These are phyloP conservation scores for Coregonus clupeaformis DNA, from an alignment of 2,113 vertebrate species.

Conservation along the genomic window DNA sequence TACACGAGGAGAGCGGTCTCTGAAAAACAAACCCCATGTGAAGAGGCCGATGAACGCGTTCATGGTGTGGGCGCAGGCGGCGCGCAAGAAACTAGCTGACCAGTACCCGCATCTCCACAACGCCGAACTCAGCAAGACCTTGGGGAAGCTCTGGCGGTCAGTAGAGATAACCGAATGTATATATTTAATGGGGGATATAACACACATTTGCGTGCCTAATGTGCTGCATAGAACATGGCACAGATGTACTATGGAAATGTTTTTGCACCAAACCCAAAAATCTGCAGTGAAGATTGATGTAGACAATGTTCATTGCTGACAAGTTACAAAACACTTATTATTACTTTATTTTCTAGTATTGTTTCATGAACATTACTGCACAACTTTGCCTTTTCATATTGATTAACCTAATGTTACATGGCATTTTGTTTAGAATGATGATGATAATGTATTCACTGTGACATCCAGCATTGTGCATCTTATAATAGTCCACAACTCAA, in stretches of 20 bases:
- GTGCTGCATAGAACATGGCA: neutral
- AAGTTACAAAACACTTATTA: neutral
- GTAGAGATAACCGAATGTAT: slow-evolving; percentile 25
- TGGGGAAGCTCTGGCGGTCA: slow-evolving; percentile 91
- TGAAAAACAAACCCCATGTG: slow-evolving; percentile 83
- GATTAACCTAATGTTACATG: neutral
- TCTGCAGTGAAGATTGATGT: too few species aligned
- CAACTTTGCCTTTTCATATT: neutral
- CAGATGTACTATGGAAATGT: too few species aligned
- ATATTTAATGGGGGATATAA: neutral
- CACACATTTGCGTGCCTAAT: neutral
- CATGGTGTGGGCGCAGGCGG: slow-evolving; percentile 84
- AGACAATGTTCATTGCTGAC: neutral
- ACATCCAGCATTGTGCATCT: neutral
- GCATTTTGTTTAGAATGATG: neutral
- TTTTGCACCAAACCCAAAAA: too few species aligned
- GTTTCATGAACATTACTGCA: neutral
- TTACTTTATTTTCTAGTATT: neutral
- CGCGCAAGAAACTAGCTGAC: slow-evolving; percentile 83
- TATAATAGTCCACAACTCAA: neutral
- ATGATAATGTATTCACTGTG: neutral
- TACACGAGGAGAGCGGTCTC: slow-evolving; percentile 74
- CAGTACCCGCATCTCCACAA: slow-evolving; percentile 90
- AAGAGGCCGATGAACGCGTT: slow-evolving; percentile 78
- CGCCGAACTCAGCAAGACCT: slow-evolving; percentile 89